Evolutionary conservation across 1,140 invertebrate species (phyloP).

Genomic region (Zaprionus nigranus): DNA sequence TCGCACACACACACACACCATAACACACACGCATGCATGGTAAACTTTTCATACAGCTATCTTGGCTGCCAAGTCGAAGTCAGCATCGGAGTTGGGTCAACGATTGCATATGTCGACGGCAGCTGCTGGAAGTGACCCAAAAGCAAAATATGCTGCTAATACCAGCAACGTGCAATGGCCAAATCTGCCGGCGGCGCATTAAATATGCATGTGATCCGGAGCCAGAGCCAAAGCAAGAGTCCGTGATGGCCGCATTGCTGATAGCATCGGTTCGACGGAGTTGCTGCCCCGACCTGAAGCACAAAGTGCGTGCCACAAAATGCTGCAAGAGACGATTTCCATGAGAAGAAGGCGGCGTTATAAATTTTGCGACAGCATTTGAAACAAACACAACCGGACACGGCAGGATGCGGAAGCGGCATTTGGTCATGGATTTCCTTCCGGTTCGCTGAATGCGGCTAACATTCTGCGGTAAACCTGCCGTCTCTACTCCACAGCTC

Average conservation of each 20-base stretch:
- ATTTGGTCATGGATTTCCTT: conserved; percentile 73
- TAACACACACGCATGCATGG: conserved; percentile 13
- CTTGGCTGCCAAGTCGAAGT: conserved; percentile 59
- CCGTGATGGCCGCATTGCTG: no score
- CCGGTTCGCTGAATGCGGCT: conserved; percentile 69
- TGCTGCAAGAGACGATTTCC: conserved; percentile 42
- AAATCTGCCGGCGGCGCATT: conserved; percentile 53
- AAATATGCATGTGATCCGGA: conserved; percentile 71
- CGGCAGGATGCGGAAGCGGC: conserved; percentile 58
- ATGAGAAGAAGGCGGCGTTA: conserved; percentile 21
- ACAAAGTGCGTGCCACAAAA: conserved; percentile 58
- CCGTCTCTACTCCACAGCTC: conserved; percentile 11
- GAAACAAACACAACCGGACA: conserved; percentile 54
- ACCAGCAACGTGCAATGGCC: conserved; percentile 50
- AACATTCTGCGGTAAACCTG: conserved; percentile 67
- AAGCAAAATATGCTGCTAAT: conserved; percentile 80
- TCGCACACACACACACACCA: conserved; percentile 10
- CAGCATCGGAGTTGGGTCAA: conserved; percentile 13
- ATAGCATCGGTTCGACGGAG: neutral
- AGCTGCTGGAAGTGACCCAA: conserved; percentile 72
- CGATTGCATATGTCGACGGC: conserved; percentile 72
- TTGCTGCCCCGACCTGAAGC: conserved; percentile 9
- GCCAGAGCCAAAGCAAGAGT: conserved; percentile 29
- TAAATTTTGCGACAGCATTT: conserved; percentile 44
- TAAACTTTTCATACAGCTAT: conserved; percentile 61